Base-by-base conservation (phyloP, 2,113 vertebrate species). In the Mastomys coucha region DNA sequence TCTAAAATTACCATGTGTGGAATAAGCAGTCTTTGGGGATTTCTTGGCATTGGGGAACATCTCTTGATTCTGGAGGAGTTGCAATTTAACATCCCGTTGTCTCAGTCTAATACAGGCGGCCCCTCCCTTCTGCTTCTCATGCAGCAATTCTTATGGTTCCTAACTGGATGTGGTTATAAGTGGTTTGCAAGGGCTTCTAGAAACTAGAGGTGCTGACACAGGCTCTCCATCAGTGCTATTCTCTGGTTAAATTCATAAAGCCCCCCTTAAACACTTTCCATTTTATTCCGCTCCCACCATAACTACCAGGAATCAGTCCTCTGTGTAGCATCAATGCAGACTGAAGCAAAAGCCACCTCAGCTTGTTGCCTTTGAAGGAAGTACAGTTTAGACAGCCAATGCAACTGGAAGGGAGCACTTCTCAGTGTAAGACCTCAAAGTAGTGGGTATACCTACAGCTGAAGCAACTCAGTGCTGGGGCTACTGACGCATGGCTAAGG, bases 61-160 rank as follows among this genome's bases (percentile, higher is more conserved):
- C 31, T 95, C 95, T 56, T 26, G 28, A 95, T 84, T 95, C 72
- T 13, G 12, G 92, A 80, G 28, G 42, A 90, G 65, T 90, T 24
- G 85, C 26, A 77, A 80, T 82, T 96, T 65, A 86, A 91, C 97
- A 96, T 76, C 94, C 28, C 53, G 88, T 5, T 5, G 6, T 95
- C 84, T 88, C 36, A 91, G 14, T 96, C 93, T 67, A 81, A 90
- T 95, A 39, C 49, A 92, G 94, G 82, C 95, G 93, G 96, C 85
- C 42, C 73, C 85, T 72, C 93, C 45, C 75, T 96, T 70, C 93
- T 78, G 17, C 58, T 96, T 90, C 0, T 24, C 53, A 51, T 20
- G 22, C 4, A 86, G 45, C 0, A 0, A 67, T 70, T 69, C 87
- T 19, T 42, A 67, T 45, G 33, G 63, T 58, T 78, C 65, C 80